Evolutionary conservation across 1,140 invertebrate genomes (phyloP).

Genomic region (Chironomus tepperi): DNA sequence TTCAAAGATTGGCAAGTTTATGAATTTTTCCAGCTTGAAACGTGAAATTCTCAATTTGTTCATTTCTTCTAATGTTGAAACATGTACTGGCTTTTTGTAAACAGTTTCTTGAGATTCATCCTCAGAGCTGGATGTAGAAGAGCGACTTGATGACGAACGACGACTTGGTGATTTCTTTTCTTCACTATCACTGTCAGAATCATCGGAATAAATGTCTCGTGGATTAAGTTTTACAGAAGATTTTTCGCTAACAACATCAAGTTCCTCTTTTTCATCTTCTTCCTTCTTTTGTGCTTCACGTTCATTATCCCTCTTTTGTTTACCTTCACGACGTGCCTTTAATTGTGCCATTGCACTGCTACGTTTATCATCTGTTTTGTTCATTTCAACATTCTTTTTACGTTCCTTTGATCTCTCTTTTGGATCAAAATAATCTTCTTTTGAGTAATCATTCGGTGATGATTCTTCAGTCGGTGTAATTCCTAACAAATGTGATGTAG

Average conservation of each 20-base stretch:
- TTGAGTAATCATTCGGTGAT: conserved; percentile 21
- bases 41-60: conserved; percentile 82
- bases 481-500: neutral
- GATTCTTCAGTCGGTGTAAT: neutral
- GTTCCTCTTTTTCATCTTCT: conserved; percentile 61
- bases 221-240: conserved; percentile 66
- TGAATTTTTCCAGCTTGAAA: conserved; percentile 87
- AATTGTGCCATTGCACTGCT: conserved; percentile 85
- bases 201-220: conserved; percentile 93
- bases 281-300: conserved; percentile 42
- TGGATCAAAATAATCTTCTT: conserved; percentile 37
- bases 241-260: conserved; percentile 39
- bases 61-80: conserved; percentile 71
- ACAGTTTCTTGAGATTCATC: conserved; percentile 29
- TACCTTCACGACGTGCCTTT: conserved; percentile 75
- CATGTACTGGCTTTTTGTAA: conserved; percentile 50
- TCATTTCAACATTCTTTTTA: conserved; percentile 84
- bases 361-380: conserved; percentile 74
- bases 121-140: conserved; percentile 44
- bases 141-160: conserved; percentile 41
- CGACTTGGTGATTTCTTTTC: conserved; percentile 44
- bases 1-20: conserved; percentile 93
- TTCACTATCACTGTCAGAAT: conserved; percentile 75
- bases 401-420: conserved; percentile 60
- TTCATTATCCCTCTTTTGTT: conserved; percentile 45